Conservation (phyloP, 2,888 invertebrate genomes). For the Lepidonotus clava region DNA sequence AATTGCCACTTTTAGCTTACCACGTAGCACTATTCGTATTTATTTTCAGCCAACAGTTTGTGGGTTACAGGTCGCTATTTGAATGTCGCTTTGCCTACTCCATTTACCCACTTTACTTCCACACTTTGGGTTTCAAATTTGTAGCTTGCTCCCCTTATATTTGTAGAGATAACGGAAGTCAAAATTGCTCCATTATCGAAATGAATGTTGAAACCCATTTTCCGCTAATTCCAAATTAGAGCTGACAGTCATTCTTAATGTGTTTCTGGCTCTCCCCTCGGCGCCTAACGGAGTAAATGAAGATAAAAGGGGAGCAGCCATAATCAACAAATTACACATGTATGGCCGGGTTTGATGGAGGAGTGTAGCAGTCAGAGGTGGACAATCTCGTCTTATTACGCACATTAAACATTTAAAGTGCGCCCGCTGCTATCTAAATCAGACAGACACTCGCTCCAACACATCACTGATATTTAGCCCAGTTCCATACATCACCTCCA, state of each 20-base stretch:
- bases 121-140: neutral
- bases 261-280: neutral
- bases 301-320: constrained; percentile 30
- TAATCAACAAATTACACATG: constrained; percentile 54
- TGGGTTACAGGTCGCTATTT: no score
- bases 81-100: no score
- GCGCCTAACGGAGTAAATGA: constrained; percentile 36
- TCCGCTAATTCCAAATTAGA: constrained; percentile 36
- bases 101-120: no score
- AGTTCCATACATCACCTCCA: constrained; percentile 26
- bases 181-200: neutral
- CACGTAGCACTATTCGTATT: no score
- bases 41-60: no score
- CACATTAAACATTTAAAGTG: constrained; percentile 53
- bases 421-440: constrained; percentile 35
- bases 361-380: constrained; percentile 22
- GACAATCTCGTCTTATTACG: constrained; percentile 48
- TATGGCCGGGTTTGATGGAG: constrained; percentile 18
- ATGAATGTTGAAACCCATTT: constrained; percentile 24
- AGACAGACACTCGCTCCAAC: neutral
- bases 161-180: neutral
- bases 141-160: neutral
- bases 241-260: constrained; percentile 34
- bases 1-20: no score
- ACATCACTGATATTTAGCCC: constrained; percentile 42